phyloP scores from a whole-genome alignment of 2,888 invertebrate genomes.

The Alviniconcha strummeri region DNA sequence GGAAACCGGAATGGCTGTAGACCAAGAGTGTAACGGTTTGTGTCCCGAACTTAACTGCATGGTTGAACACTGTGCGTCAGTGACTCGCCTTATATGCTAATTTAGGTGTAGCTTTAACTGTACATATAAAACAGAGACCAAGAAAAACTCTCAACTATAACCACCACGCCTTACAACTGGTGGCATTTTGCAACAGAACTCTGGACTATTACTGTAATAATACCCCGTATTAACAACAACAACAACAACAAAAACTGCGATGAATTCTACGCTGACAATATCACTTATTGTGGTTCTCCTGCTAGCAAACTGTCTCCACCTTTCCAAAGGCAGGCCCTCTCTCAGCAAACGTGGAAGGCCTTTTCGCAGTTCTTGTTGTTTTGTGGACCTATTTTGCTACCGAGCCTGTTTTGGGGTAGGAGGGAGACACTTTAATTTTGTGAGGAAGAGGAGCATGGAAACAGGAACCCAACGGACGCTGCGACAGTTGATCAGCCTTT shows the following conservation, averaged over 20 bases:
- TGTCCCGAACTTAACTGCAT: no score
- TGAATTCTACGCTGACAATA: neutral
- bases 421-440: neutral
- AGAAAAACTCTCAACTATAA: no score
- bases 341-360: neutral
- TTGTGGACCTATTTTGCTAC: conserved; percentile 24
- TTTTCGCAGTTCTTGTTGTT: conserved; percentile 9
- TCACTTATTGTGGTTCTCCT: neutral
- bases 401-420: conserved; percentile 8
- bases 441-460: neutral
- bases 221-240: neutral
- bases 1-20: no score
- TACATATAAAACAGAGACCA: no score
- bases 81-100: no score
- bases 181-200: no score
- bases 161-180: no score
- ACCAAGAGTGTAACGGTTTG: no score
- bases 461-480: neutral
- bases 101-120: no score
- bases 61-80: no score
- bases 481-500: no score
- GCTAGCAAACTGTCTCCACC: neutral
- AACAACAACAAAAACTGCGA: neutral
- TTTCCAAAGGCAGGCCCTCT: neutral
- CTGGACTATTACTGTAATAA: neutral